These are phyloP conservation scores for Drosophila suboccidentalis DNA, from an alignment of 2,888 invertebrate genomes.

Conservation along the genomic window DNA sequence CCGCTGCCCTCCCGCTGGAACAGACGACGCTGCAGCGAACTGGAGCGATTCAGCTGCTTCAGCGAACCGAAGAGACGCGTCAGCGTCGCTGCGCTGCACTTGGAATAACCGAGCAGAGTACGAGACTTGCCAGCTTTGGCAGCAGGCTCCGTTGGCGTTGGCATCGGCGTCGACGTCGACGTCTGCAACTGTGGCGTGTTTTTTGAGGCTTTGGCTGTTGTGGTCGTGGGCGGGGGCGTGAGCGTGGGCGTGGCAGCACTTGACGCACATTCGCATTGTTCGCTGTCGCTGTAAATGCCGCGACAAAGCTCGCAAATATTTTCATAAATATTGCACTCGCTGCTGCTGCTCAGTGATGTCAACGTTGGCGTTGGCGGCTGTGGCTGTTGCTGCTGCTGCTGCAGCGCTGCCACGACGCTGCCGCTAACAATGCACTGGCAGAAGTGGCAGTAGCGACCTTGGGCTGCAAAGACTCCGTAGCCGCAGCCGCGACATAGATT, in stretches of 20 bases:
- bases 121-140: conserved; percentile 53
- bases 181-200: neutral
- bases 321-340: conserved; percentile 80
- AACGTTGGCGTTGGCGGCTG: conserved; percentile 4
- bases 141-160: conserved; percentile 1
- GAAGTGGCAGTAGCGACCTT: conserved; percentile 83
- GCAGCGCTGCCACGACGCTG: conserved; percentile 53
- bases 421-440: conserved; percentile 84
- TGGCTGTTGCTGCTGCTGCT: conserved; percentile 32
- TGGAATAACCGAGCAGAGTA: conserved; percentile 59
- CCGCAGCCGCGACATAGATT: conserved; percentile 85
- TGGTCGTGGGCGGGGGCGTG: neutral
- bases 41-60: conserved; percentile 70
- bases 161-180: neutral
- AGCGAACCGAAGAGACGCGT: conserved; percentile 79
- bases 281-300: conserved; percentile 78
- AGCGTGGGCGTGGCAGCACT: conserved; percentile 1
- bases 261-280: conserved; percentile 67
- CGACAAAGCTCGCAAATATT: conserved; percentile 84
- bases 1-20: conserved; percentile 39
- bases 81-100: conserved; percentile 63
- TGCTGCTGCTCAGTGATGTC: conserved; percentile 13
- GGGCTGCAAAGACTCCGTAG: conserved; percentile 83
- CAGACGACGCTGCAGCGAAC: conserved; percentile 65
- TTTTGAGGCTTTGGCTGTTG: neutral